A percentile compares a stretch with the other conserved stretches of the same genome.
phyloP scores from a whole-genome alignment of 2,888 invertebrate species.

The Orchestes rusci region DNA sequence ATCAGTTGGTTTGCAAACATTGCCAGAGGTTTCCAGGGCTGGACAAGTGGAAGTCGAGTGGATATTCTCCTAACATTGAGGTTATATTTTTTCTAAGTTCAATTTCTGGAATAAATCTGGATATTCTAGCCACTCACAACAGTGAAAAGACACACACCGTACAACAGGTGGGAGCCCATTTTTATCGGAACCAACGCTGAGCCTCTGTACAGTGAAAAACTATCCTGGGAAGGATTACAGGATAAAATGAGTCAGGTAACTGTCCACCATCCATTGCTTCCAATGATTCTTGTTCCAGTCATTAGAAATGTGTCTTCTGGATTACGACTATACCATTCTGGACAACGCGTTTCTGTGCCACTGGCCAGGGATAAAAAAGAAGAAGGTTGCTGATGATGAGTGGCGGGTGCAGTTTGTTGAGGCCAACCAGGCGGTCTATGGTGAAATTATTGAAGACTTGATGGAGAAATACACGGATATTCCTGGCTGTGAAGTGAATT shows the following conservation, averaged over 20 bases:
- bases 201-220: slow-evolving; percentile 66
- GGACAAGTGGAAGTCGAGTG: slow-evolving; percentile 56
- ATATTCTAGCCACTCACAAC: slow-evolving; percentile 54
- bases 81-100: slow-evolving; percentile 2
- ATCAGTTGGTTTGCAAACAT: slow-evolving; percentile 61
- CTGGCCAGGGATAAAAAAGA: slow-evolving; percentile 53
- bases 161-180: slow-evolving; percentile 73
- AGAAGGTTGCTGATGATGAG: slow-evolving; percentile 37
- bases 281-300: slow-evolving; percentile 48
- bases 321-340: slow-evolving; percentile 63
- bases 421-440: slow-evolving; percentile 47
- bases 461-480: slow-evolving; percentile 47
- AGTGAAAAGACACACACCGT: slow-evolving; percentile 62
- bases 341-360: slow-evolving; percentile 70
- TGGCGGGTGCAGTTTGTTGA: slow-evolving; percentile 37
- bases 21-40: slow-evolving; percentile 70
- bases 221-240: slow-evolving; percentile 73
- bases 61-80: slow-evolving; percentile 43
- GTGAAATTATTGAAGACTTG: slow-evolving; percentile 45
- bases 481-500: slow-evolving; percentile 35
- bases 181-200: slow-evolving; percentile 70
- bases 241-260: slow-evolving; percentile 79
- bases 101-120: neutral
- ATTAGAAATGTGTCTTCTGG: slow-evolving; percentile 67
- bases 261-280: neutral